Evolutionary conservation across 2,888 invertebrate species (phyloP), one percentile per base, ranked within the genome.

Genomic region (Fabriciana adippe): DNA sequence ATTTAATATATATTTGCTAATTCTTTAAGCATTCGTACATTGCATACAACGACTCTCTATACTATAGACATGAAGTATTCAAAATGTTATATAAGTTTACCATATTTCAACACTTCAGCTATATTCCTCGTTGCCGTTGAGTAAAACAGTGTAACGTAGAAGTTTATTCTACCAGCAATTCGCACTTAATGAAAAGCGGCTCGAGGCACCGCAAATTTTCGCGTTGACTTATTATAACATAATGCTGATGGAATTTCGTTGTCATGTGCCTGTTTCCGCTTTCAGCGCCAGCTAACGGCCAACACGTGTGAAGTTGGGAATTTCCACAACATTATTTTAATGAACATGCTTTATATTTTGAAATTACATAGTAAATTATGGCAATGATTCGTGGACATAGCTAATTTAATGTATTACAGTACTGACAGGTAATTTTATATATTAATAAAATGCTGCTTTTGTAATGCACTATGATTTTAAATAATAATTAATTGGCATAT

Each of bases 211-310:
- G 79, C 77, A 76, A 82, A 84, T 83, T 85, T 84, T 81, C 82
- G 81, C 80, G 79, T 77, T 75, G 78, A 83, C 84, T 85, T 86
- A 87, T 87, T 86, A 87, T 78, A 83, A 79, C 82, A 81, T 85
- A 83, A 86, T 81, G 84, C 80, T 88, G 86, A 88, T 89, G 88
- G 85, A 85, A 83, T 86, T 88, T 85, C 77, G 83, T 69, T 88
- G 87, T 87, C 84, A 81, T 72, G 71, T 74, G 76, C 76, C 55
- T 67, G 69, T 72, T 72, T 47, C 67, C 69, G 69, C 71, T 67
- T 47, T 54, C 62, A 51, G 57, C 63, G 57, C 63, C 63, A 64
- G 64, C 64, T 66, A 70, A 50, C 64, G 68, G 57, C 63, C 66
- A 69, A 72, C 71, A 71, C 72, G 75, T 75, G 71, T 74, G 74